Percentiles rank a stretch among this genome's conserved stretches.
These are phyloP conservation scores for Indicator indicator DNA, from an alignment of 2,113 vertebrate genomes.

Conservation along the genomic window DNA sequence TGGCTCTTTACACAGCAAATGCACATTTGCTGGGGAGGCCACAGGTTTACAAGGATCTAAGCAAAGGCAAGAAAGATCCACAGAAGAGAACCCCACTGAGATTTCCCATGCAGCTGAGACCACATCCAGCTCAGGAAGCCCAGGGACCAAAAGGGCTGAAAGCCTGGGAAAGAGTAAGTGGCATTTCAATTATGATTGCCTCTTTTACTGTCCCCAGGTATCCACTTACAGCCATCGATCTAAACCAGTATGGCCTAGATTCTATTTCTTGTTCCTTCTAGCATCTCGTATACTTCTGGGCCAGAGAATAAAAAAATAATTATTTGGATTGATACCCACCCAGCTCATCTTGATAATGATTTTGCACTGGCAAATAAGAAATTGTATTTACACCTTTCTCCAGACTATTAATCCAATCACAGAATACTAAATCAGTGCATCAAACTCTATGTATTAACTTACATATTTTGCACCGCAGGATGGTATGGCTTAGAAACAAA, in stretches of 20 bases:
- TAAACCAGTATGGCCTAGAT: not conserved
- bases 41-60: not conserved
- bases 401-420: not conserved
- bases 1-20: not conserved
- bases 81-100: not conserved
- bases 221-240: not conserved
- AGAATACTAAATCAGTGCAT: not conserved
- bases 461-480: not conserved
- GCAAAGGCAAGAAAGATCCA: not conserved
- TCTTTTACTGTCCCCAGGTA: constrained; percentile 26
- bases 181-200: not conserved
- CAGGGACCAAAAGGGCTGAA: not conserved
- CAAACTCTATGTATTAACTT: not conserved
- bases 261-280: not conserved
- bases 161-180: constrained; percentile 2
- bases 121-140: not conserved
- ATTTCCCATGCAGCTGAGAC: not conserved
- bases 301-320: not conserved
- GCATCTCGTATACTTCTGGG: not conserved
- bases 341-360: not conserved
- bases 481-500: not conserved
- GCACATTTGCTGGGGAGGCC: not conserved
- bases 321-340: not conserved
- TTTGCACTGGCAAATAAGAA: not conserved
- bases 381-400: not conserved